Percentiles rank a stretch among this genome's conserved stretches.
Evolutionary conservation across 1,140 invertebrate species (phyloP).

Genomic region (Xylocopa sonorina): DNA sequence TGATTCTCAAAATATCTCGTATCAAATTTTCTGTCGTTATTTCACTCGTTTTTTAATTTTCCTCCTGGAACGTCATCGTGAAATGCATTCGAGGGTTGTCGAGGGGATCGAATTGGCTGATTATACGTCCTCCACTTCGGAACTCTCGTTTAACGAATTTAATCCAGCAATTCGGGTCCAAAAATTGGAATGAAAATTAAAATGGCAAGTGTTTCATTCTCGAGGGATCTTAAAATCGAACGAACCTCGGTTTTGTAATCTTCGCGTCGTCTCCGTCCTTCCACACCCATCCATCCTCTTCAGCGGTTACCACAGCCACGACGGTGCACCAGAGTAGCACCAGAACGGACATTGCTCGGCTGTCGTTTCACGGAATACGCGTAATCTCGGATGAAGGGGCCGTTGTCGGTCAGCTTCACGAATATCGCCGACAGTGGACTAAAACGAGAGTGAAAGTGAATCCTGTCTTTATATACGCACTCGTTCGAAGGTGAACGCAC

Average conservation of each 20-base stretch:
- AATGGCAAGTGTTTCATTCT: no score
- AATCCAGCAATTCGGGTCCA: no score
- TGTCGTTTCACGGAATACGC: background rate
- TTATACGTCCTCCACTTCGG: no score
- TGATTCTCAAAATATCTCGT: no score
- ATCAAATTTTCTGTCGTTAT: no score
- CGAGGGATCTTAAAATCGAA: background rate
- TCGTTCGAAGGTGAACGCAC: slow-evolving; percentile 60
- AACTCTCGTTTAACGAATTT: no score
- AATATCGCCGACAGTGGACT: slow-evolving; percentile 62
- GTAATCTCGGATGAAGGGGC: background rate
- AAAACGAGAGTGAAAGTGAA: slow-evolving; percentile 74
- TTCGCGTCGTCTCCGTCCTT: slow-evolving; percentile 63
- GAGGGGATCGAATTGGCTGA: no score
- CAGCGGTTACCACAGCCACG: slow-evolving; percentile 1
- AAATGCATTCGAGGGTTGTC: no score
- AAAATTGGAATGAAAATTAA: background rate
- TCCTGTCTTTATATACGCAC: slow-evolving; percentile 71
- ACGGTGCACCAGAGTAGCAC: slow-evolving; percentile 9
- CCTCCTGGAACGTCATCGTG: no score
- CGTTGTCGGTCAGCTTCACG: background rate
- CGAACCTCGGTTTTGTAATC: slow-evolving; percentile 48
- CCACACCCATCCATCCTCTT: slow-evolving; percentile 79
- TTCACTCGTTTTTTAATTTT: no score
- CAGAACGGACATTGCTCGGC: slow-evolving; percentile 18